Evolutionary conservation across 2,113 vertebrate genomes (phyloP).

Genomic region (Mirza zaza): DNA sequence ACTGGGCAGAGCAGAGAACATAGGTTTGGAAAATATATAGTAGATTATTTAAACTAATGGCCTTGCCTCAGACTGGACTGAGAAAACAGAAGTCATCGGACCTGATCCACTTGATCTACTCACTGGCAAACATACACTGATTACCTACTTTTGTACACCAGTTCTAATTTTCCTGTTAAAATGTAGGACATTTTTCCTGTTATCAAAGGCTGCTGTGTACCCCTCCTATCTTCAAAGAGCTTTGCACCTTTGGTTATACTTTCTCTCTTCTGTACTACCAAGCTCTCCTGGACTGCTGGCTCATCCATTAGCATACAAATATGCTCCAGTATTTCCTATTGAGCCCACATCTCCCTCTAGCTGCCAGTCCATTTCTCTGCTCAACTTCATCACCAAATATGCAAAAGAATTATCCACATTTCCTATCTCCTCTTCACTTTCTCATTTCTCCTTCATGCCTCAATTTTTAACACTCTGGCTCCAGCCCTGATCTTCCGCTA

Average conservation of each 20-base stretch:
- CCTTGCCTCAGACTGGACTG: constrained; percentile 17
- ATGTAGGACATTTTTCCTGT: neutral
- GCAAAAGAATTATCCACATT: neutral
- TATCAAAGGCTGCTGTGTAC: neutral
- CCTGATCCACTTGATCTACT: neutral
- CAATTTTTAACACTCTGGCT: neutral
- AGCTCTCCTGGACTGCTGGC: neutral
- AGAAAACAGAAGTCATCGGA: constrained; percentile 1
- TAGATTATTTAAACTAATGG: neutral
- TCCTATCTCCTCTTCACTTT: neutral
- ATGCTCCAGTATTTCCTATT: neutral
- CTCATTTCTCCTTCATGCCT: neutral
- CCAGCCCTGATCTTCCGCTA: neutral
- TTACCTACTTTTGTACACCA: neutral
- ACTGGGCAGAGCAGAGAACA: neutral
- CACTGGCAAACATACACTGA: neutral
- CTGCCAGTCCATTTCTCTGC: neutral
- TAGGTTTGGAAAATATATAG: neutral
- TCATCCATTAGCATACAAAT: neutral
- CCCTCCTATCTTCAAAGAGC: neutral
- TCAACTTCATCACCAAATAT: neutral
- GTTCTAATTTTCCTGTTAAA: constrained; percentile 36
- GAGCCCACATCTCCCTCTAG: neutral
- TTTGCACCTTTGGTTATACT: neutral
- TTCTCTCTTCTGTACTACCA: neutral